Base-by-base conservation (phyloP, 1,140 invertebrate species). In the Delia radicum region DNA sequence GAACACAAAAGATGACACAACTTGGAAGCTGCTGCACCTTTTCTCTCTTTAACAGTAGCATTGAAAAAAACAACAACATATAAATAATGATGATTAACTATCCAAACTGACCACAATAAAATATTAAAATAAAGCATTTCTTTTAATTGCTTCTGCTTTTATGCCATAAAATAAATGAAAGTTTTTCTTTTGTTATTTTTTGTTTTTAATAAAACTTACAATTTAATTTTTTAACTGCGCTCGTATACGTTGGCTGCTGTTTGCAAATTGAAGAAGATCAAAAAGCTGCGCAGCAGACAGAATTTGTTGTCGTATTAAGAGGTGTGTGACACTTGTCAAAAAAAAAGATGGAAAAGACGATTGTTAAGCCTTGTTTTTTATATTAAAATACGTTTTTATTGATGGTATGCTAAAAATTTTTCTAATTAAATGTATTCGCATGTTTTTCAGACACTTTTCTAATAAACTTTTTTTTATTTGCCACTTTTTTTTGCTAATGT, bases 1-100 rank as follows among this genome's bases (percentile, higher is more conserved):
- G 15, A 29, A 33, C n/a, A 31, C 15, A 37, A 33, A 69, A 37
- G 29, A 69, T 69, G 65, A 69, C 65, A 69, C 65, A 69, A 69
- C 65, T 31, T 18, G n/a, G n/a, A 33, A 69, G 15, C 15, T 55
- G 29, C 65, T 69, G 65, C 65, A 69, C 65, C 48, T 69, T 37
- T 21, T 69, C 65, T 18, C 63, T 67, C 28, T 29, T 24, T 21
- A 24, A 28, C 26, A 24, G 4, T 24, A n/a, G 12, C 21, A 62
- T 13, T 12, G 8, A 37, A 10, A 0, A 1, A 13, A 21, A 21
- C 18, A 21, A 55, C 48, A 55, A 42, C 48, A 55, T 18, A 55
- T 21, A 55, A 55, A 55, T 55, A 55, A 55, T 55, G 48, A 55
- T 55, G 48, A 55, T 55, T 55, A 55, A 55, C 48, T 55, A 55